These are phyloP conservation scores for Netelia fuscicornis DNA, from an alignment of 2,888 invertebrate species.

Conservation along the genomic window DNA sequence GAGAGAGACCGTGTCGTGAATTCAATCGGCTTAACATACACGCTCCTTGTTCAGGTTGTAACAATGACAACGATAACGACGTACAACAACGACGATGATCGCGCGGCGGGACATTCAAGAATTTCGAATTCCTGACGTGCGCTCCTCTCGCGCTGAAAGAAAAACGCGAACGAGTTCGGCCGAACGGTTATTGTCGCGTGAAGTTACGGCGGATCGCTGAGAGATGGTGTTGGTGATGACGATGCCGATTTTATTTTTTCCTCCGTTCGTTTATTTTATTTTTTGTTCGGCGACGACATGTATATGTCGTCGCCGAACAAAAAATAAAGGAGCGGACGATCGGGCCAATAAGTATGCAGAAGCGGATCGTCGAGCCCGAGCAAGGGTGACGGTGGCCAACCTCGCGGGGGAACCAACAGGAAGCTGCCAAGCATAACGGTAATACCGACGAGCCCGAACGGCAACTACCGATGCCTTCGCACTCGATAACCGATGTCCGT, in stretches of 20 bases:
- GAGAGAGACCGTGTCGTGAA: slow-evolving; percentile 52
- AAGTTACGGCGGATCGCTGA: slow-evolving; percentile 6
- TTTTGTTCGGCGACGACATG: neutral
- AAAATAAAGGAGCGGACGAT: neutral
- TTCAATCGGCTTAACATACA: slow-evolving; percentile 46
- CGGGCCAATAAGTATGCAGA: slow-evolving; percentile 76
- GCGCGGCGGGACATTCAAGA: slow-evolving; percentile 16
- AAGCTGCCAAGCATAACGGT: slow-evolving; percentile 82
- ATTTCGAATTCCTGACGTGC: slow-evolving; percentile 55
- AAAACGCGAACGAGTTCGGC: slow-evolving; percentile 54
- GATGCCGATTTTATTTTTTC: neutral
- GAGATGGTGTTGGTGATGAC: slow-evolving; percentile 4
- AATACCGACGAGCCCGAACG: slow-evolving; percentile 70
- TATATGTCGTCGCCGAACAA: neutral
- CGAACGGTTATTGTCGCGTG: slow-evolving; percentile 58
- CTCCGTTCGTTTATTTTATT: neutral
- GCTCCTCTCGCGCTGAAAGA: slow-evolving; percentile 28
- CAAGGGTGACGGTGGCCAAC: slow-evolving; percentile 74
- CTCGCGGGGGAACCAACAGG: slow-evolving; percentile 75
- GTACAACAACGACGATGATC: slow-evolving; percentile 17
- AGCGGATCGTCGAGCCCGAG: slow-evolving; percentile 61
- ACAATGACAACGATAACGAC: slow-evolving; percentile 20
- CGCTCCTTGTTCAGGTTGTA: neutral
- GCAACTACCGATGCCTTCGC: slow-evolving; percentile 27
- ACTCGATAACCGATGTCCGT: slow-evolving; percentile 49